Base-by-base conservation (phyloP, 2,888 invertebrate species). In the Scaptomyza caliginosa region DNA sequence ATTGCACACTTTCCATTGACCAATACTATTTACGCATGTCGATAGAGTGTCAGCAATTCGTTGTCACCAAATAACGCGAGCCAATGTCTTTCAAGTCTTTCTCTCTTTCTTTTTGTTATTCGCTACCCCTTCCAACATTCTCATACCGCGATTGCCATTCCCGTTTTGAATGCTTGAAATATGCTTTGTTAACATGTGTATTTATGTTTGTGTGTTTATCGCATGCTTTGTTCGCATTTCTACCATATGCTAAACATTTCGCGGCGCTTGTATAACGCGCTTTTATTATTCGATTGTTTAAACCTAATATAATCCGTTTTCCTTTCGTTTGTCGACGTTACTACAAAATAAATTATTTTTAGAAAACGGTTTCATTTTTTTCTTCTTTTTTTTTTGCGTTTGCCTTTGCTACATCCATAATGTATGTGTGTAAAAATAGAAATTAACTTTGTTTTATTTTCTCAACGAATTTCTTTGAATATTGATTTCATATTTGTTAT, bases 321-420 rank as follows among this genome's bases (percentile, higher is more conserved):
- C 75, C 80, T 72, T 75, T 75, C 75, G 77, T 60, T 76, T 64
- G 42, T 63, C 67, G 21, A 52, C 34, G 6, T 21, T 38, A 38
- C 58, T 21, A 19, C 11, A 38, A 60, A 59, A 69, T 65, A 82
- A 86, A 77, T 77, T 83, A 81, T 81, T 71, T 81, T 80, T 80
- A 79, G 80, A 73, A 86, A 86, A 84, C 82, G 67, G 82, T 81
- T 82, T 81, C 72, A 67, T 81, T 84, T 86, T 71, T 49, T 39
- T 23, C 48, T 59, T 43, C 78, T 84, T 86, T 71, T 49, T 39
- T 23, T 51, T 59, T 43, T 36, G 21, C 28, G 11, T 43, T 28
- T 28, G 28, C 43, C 6, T n/a, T 6, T n/a, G 19, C 39, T 19
- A 39, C 43, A 32, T 32, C 32, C 2, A 2, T 8, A 3, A 2